Percentiles rank a stretch among this genome's conserved stretches.
These are phyloP conservation scores for Philypnodon macrostomus DNA, from an alignment of 2,797 vertebrate species.

Conservation along the genomic window DNA sequence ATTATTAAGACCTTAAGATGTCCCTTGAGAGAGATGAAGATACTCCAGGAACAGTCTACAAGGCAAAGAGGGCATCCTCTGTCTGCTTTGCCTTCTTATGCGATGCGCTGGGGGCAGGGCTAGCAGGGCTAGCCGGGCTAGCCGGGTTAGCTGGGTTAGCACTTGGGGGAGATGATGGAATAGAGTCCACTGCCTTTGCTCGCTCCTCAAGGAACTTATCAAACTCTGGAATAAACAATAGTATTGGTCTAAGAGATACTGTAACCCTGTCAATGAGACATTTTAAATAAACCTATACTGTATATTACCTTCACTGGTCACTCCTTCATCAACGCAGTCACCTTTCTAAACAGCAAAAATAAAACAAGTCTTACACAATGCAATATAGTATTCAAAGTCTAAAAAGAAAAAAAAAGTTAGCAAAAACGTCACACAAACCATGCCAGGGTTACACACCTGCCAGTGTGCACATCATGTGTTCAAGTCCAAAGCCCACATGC, in stretches of 20 bases:
- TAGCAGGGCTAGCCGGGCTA: constrained; percentile 65
- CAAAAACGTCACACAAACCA: constrained; percentile 14
- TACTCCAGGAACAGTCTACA: constrained; percentile 74
- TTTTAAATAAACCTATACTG: background rate
- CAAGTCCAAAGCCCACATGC: constrained; percentile 35
- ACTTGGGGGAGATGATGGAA: constrained; percentile 80
- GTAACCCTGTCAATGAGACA: background rate
- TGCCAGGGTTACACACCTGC: constrained; percentile 4
- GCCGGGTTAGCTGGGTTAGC: constrained; percentile 70
- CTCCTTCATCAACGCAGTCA: constrained; percentile 89
- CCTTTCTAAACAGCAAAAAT: constrained; percentile 84
- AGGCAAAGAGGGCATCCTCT: constrained; percentile 93
- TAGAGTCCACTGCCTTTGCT: constrained; percentile 85
- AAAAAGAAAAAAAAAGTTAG: too few relatives aligned
- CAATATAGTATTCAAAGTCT: too few relatives aligned
- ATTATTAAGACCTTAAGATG: constrained; percentile 12
- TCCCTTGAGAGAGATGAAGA: constrained; percentile 20
- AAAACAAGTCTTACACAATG: constrained; percentile 1
- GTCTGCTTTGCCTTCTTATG: constrained; percentile 89
- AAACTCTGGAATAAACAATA: constrained; percentile 82
- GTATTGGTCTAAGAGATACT: background rate
- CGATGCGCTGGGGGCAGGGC: constrained; percentile 66
- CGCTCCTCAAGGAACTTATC: constrained; percentile 97
- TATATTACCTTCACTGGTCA: constrained; percentile 92
- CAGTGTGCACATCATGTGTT: constrained; percentile 24